A percentile compares a stretch with the other conserved stretches of the same genome.
These are phyloP conservation scores for Drosophila willistoni DNA, from an alignment of 1,140 invertebrate genomes.

Conservation along the genomic window DNA sequence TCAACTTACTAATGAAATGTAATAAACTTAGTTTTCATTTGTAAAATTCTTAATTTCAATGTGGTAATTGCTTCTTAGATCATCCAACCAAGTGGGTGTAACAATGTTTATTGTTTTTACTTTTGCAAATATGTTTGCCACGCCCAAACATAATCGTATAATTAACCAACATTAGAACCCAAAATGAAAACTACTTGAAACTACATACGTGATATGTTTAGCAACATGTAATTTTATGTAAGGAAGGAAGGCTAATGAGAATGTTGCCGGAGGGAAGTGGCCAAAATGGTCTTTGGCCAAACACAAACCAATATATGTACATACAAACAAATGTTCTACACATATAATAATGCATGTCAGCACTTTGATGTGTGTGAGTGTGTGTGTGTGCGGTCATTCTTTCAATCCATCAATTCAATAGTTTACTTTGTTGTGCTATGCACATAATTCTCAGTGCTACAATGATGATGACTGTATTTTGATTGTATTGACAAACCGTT, in stretches of 20 bases:
- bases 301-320: background rate
- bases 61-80: no score
- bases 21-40: no score
- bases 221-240: slow-evolving; percentile 51
- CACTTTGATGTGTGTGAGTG: slow-evolving; percentile 34
- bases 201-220: slow-evolving; percentile 48
- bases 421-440: slow-evolving; percentile 25
- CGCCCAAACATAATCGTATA: slow-evolving; percentile 2
- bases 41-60: no score
- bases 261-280: slow-evolving; percentile 20
- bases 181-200: slow-evolving; percentile 37
- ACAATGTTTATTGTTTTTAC: no score
- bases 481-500: slow-evolving; percentile 31
- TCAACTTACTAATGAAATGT: no score
- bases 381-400: slow-evolving; percentile 35
- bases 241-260: slow-evolving; percentile 11
- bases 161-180: slow-evolving; percentile 13
- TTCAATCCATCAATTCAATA: slow-evolving; percentile 50
- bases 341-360: slow-evolving; percentile 59
- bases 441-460: slow-evolving; percentile 43
- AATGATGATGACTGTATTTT: slow-evolving; percentile 20
- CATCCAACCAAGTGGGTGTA: no score
- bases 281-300: slow-evolving; percentile 38
- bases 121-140: background rate
- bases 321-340: slow-evolving; percentile 12